phyloP scores from a whole-genome alignment of 2,797 vertebrate genomes.

The Melanotaenia trifasciata region DNA sequence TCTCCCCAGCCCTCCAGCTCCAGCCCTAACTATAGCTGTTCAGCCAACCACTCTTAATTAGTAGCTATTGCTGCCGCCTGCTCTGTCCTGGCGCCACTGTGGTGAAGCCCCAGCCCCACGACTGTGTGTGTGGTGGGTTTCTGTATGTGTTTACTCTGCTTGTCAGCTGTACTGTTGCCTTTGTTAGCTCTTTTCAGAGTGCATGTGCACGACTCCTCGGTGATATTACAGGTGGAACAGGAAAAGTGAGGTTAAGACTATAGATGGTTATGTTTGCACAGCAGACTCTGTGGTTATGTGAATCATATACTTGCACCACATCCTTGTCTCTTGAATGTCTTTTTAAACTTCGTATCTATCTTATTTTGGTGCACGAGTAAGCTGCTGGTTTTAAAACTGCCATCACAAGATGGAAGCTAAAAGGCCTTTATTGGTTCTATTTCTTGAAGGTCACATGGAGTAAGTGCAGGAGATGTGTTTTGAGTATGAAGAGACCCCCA shows the following conservation, averaged over 20 bases:
- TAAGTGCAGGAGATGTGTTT: conserved; percentile 17
- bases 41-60: conserved; percentile 79
- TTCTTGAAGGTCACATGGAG: conserved; percentile 22
- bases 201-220: background rate
- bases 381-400: conserved; percentile 29
- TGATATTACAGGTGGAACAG: conserved; percentile 41
- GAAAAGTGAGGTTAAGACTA: conserved; percentile 1
- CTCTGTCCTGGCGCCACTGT: conserved; percentile 77
- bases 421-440: conserved; percentile 25
- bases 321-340: conserved; percentile 14
- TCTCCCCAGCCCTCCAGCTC: conserved; percentile 72
- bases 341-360: conserved; percentile 27
- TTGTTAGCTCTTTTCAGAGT: background rate
- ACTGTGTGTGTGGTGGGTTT: conserved; percentile 44
- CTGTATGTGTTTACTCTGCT: conserved; percentile 49
- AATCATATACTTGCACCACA: conserved; percentile 20
- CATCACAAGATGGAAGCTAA: conserved; percentile 35
- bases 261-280: conserved; percentile 10
- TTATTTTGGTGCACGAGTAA: conserved; percentile 25
- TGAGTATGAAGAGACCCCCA: conserved; percentile 30
- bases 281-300: conserved; percentile 28
- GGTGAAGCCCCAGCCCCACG: conserved; percentile 73
- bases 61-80: conserved; percentile 75
- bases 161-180: conserved; percentile 27
- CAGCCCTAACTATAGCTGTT: conserved; percentile 71